Conservation (phyloP, 2,797 vertebrate species). For the Cyprinella venusta region DNA sequence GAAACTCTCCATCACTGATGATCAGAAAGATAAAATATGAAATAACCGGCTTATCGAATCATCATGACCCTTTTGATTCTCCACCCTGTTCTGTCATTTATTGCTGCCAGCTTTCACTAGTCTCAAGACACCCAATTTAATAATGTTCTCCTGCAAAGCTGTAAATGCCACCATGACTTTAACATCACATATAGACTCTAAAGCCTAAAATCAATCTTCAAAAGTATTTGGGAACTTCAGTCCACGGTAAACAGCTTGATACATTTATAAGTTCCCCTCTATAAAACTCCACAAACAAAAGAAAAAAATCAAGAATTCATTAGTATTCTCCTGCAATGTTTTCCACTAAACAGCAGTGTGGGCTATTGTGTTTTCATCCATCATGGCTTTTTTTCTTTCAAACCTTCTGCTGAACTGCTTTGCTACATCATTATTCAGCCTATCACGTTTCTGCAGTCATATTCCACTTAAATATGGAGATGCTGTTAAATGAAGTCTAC, state of each 20-base stretch:
- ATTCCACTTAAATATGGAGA: neutral
- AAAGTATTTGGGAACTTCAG: neutral
- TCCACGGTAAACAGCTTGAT: neutral
- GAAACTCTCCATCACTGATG: neutral
- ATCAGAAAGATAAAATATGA: neutral
- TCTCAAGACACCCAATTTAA: constrained; percentile 28
- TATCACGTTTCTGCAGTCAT: neutral
- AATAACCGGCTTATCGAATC: constrained; percentile 8
- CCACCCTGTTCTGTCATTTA: neutral
- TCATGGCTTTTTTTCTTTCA: neutral
- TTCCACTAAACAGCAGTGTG: neutral
- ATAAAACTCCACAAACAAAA: neutral
- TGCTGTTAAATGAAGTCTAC: neutral
- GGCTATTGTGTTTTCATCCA: neutral
- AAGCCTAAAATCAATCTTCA: constrained; percentile 28
- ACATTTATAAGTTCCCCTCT: neutral
- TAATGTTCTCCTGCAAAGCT: constrained; percentile 16
- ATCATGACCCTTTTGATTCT: constrained; percentile 10
- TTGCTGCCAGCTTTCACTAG: constrained; percentile 14
- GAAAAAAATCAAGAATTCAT: neutral
- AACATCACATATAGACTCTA: constrained; percentile 8
- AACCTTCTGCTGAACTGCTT: neutral
- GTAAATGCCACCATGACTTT: constrained; percentile 17
- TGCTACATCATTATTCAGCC: neutral
- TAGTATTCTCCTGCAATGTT: neutral